phyloP scores from a whole-genome alignment of 2,888 invertebrate species.

The Nomada hirtipes region DNA sequence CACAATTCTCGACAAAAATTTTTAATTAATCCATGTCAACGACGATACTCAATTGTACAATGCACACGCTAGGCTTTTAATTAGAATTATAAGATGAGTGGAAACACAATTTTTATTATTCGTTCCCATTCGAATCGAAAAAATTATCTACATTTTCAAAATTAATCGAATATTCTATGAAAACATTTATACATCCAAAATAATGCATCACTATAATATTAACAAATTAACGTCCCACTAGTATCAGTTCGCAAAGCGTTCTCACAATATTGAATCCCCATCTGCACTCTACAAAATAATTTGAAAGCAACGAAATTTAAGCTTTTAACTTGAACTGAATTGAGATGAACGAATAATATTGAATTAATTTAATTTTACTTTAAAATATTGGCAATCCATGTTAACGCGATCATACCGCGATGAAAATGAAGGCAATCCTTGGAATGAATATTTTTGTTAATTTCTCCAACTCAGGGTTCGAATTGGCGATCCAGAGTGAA shows the following conservation, averaged over 20 bases:
- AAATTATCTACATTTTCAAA: conserved; percentile 7
- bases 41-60: conserved; percentile 42
- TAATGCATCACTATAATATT: too few relatives aligned
- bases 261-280: too few relatives aligned
- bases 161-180: background rate
- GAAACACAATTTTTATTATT: background rate
- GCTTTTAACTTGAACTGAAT: too few relatives aligned
- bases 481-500: background rate
- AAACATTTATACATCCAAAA: too few relatives aligned
- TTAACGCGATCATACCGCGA: too few relatives aligned
- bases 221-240: too few relatives aligned
- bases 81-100: conserved; percentile 46
- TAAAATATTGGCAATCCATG: too few relatives aligned
- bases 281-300: too few relatives aligned
- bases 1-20: conserved; percentile 46
- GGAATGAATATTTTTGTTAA: background rate
- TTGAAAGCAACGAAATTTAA: too few relatives aligned
- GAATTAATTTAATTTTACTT: too few relatives aligned
- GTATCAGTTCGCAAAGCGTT: too few relatives aligned
- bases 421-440: background rate
- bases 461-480: conserved; percentile 3
- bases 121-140: background rate
- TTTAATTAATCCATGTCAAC: conserved; percentile 60
- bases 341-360: too few relatives aligned
- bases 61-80: conserved; percentile 49